Evolutionary conservation across 1,140 invertebrate species (phyloP), one percentile per base, ranked within the genome.

Genomic region (Vollenhovia emeryi): DNA sequence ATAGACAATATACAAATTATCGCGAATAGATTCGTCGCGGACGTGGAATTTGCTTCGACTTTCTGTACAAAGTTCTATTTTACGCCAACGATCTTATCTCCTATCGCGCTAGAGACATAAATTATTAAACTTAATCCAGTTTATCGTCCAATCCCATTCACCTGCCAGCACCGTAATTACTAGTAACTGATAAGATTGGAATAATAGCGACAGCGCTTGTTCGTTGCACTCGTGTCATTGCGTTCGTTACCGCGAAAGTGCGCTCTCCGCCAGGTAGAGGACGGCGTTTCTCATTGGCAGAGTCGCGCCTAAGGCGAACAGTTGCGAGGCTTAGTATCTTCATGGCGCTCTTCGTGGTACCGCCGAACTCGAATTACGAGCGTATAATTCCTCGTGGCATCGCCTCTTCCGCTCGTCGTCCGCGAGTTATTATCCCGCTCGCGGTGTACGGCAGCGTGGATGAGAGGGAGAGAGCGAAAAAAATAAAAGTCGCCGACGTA

Each of bases 311-410:
- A 68, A 52, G 62, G 60, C 60, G 15, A 68, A 18, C 62, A 8
- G n/a, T 79, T 40, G 45, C 21, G 30, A 24, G 30, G 43, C 30
- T 79, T 79, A 78, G 75, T 62, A 52, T 43, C 24, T 76, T 66
- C 71, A 27, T 36, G 45, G 40, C 6, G n/a, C 43, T 66, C 64
- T 69, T 62, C 30, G 24, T 57, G 84, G 74, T 76, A 69, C 27
- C 62, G 43, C 21, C 82, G 27, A 86, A 86, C 86, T 87, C 84
- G 40, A 80, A 80, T 87, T 87, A 87, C 57, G 84, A 87, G 84
- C 84, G 59, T 86, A 62, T 87, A 86, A 87, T 87, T 86, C 62
- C 68, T 86, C 48, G 13, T 66, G 55, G 48, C 57, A n/a, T 69
- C 66, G 45, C 50, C 40, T 40, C 43, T 87, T 50, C 36, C 74